Percentiles rank a stretch among this genome's conserved stretches.
Evolutionary conservation across 2,888 invertebrate species (phyloP).

Genomic region (Sepiola atlantica): DNA sequence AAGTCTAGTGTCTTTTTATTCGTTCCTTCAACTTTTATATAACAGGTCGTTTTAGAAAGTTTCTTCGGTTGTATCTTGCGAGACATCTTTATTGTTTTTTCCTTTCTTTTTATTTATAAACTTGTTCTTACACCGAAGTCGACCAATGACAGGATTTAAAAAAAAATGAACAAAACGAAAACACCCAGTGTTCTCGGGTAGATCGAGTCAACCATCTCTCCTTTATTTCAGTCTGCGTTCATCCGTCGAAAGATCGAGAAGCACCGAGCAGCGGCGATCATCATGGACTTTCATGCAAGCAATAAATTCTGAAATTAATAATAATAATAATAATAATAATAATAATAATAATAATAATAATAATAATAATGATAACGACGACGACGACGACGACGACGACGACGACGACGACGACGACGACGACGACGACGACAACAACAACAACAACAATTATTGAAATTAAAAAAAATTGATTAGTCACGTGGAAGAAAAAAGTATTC

Average conservation of each 20-base stretch:
- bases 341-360: slow-evolving; percentile 32
- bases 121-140: background rate
- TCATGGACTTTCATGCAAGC: slow-evolving; percentile 43
- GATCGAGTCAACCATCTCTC: background rate
- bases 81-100: too few species aligned
- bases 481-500: too few species aligned
- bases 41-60: too few species aligned
- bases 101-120: too few species aligned
- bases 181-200: background rate
- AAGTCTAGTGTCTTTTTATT: too few species aligned
- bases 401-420: too few species aligned
- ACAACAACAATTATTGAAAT: too few species aligned
- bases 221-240: slow-evolving; percentile 20
- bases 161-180: background rate
- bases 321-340: background rate
- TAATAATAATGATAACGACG: background rate
- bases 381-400: background rate
- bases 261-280: slow-evolving; percentile 37
- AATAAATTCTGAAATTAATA: slow-evolving; percentile 41
- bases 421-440: too few species aligned
- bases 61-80: too few species aligned
- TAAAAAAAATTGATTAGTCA: too few species aligned
- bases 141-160: background rate
- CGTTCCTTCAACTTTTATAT: too few species aligned
- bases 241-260: slow-evolving; percentile 23